A percentile compares a stretch with the other conserved stretches of the same genome.
Conservation (phyloP, 2,888 invertebrate genomes). For the Timema podura region DNA sequence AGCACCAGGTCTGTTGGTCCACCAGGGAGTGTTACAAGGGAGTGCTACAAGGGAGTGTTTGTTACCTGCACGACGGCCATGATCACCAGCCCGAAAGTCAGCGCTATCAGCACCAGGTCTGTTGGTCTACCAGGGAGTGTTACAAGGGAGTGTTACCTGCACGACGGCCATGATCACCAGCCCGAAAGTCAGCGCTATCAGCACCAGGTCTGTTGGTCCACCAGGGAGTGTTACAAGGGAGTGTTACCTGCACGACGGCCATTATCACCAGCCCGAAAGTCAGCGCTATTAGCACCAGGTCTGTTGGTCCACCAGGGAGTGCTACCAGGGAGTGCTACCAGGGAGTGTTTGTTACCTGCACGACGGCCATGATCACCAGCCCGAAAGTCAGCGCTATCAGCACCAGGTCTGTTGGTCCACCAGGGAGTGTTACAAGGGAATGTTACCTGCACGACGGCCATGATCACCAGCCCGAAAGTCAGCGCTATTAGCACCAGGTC, state of each 20-base stretch:
- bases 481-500: constrained; percentile 70
- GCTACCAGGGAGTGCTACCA: too few relatives aligned
- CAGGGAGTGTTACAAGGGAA: too few relatives aligned
- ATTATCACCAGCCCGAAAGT: constrained; percentile 85
- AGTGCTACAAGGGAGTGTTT: too few relatives aligned
- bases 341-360: too few relatives aligned
- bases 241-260: constrained; percentile 74
- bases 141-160: too few relatives aligned
- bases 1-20: constrained; percentile 62
- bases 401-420: too few relatives aligned
- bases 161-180: constrained; percentile 78
- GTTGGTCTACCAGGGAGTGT: too few relatives aligned
- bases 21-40: too few relatives aligned
- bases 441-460: constrained; percentile 75
- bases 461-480: constrained; percentile 82
- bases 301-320: too few relatives aligned
- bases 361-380: constrained; percentile 74
- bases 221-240: too few relatives aligned
- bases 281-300: constrained; percentile 68
- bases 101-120: constrained; percentile 67
- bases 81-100: constrained; percentile 83
- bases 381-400: constrained; percentile 84
- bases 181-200: constrained; percentile 81
- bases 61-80: constrained; percentile 77
- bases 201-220: too few relatives aligned